Evolutionary conservation across 1,140 invertebrate genomes (phyloP).

Genomic region (Caenorhabditis elegans): WBcel235 BX284602.5:7984001-7984500

Average conservation of each 20-base stretch:
- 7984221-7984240: neutral
- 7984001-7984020: no score
- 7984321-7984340: neutral
- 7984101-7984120: neutral
- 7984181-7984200: neutral
- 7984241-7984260: neutral
- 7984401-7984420: neutral
- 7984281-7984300: neutral
- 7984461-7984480: neutral
- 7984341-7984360: no score
- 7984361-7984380: no score
- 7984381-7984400: neutral
- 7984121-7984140: neutral
- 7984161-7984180: neutral
- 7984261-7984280: conserved; percentile 15
- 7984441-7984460: neutral
- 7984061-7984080: neutral
- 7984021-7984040: neutral
- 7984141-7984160: neutral
- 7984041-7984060: neutral
- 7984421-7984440: neutral
- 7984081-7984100: neutral
- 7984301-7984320: neutral
- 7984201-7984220: conserved; percentile 1
- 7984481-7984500: neutral